Base-by-base conservation (phyloP, 2,113 vertebrate species). In the Pteruthius melanotis region DNA sequence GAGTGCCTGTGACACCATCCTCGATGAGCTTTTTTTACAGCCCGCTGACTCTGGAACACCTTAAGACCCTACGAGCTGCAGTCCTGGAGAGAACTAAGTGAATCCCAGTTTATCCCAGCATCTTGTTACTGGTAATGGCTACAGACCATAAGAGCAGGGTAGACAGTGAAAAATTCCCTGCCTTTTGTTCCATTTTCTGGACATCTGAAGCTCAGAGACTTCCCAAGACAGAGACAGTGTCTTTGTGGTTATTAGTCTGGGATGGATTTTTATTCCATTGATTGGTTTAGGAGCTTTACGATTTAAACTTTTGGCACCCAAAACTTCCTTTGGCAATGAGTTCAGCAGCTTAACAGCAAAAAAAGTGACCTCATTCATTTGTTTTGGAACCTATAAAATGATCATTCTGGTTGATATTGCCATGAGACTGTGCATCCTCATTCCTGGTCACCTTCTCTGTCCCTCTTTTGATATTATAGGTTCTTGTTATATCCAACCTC, bases 1-100 rank as follows among this genome's bases (percentile, higher is more conserved):
- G 10, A 17, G 35, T 44, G 30, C 22, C 40, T 63, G 1, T 26
- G 39, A 23, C 45, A 60, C 39, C 52, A 13, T 13, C 21, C 35
- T 30, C 71, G 63, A 27, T 0, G 2, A 1, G 9, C 1, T 37
- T 12, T 70, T 70, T 59, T 28, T 27, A 3, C 9, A 66, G 33
- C 9, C 42, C 2, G 6, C 7, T 72, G 23, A 6, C 10, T 76
- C 20, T 24, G 42, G 27, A 75, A 15, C 33, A 40, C 56, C 31
- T 60, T 70, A 35, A 35, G 7, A 31, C 54, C 42, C 45, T 50
- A 49, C 20, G 77, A 71, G 50, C 15, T 42, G 31, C 68, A 72
- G n/a, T 69, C 24, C 20, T 89, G 50, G 26, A 49, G 27, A 40
- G 24, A 86, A 61, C 4, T 11, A 45, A 65, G 63, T 63, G 31